A percentile compares a stretch with the other conserved stretches of the same genome.
Conservation (phyloP, 37 sponge, comb jelly and placozoan genomes). For the Chondrilla cf. caribensis region DNA sequence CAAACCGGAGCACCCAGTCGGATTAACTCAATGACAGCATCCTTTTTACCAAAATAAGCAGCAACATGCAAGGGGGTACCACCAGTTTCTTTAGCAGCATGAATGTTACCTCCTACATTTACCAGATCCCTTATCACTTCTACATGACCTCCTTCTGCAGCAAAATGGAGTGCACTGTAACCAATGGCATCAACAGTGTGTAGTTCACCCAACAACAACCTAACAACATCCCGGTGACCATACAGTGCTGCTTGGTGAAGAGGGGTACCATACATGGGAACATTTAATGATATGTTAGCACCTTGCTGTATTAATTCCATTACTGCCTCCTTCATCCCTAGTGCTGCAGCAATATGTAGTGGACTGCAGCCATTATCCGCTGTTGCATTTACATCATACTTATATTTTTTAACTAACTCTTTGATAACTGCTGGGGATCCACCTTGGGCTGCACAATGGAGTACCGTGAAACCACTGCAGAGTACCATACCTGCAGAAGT, state of each 20-base stretch:
- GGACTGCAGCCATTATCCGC: neutral
- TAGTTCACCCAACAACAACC: neutral
- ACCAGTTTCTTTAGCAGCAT: neutral
- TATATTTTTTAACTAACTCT: neutral
- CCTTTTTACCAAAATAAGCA: conserved; percentile 1
- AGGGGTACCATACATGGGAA: conserved; percentile 7
- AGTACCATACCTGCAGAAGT: neutral
- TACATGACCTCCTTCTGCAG: conserved; percentile 14
- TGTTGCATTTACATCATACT: neutral
- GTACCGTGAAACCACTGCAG: neutral
- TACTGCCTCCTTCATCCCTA: neutral
- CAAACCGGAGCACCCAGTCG: neutral
- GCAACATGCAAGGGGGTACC: conserved; percentile 4
- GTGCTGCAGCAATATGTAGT: neutral
- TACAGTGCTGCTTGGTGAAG: conserved; percentile 3
- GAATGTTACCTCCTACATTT: neutral
- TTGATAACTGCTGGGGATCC: neutral
- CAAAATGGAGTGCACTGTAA: conserved; percentile 14
- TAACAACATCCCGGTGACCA: neutral
- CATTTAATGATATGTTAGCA: neutral
- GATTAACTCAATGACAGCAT: conserved; percentile 3
- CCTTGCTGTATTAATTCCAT: neutral
- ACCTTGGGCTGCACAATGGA: conserved; percentile 7
- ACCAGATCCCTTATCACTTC: neutral
- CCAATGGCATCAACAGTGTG: neutral